A percentile compares a stretch with the other conserved stretches of the same genome.
phyloP scores from a whole-genome alignment of 2,888 invertebrate genomes.

The Dasypolia templi region DNA sequence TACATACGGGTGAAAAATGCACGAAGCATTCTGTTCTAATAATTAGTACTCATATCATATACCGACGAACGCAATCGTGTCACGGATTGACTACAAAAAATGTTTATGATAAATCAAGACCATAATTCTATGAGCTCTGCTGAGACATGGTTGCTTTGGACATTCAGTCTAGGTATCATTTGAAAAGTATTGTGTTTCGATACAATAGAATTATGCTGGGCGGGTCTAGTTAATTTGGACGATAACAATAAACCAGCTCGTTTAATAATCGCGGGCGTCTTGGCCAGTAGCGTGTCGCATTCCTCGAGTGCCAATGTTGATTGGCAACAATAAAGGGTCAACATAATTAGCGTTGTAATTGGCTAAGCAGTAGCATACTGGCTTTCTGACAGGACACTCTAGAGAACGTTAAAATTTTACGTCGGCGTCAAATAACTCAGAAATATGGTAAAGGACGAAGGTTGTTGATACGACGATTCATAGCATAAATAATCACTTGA shows the following conservation, averaged over 20 bases:
- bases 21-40: constrained; percentile 46
- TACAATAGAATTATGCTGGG: constrained; percentile 41
- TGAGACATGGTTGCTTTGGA: constrained; percentile 44
- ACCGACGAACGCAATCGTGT: constrained; percentile 73
- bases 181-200: constrained; percentile 37
- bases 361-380: constrained; percentile 51
- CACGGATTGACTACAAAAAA: constrained; percentile 76
- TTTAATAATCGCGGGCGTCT: constrained; percentile 71
- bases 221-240: constrained; percentile 67
- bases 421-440: constrained; percentile 55
- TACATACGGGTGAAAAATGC: constrained; percentile 42
- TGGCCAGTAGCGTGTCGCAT: constrained; percentile 73
- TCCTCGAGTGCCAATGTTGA: constrained; percentile 76
- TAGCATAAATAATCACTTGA: neutral
- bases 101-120: constrained; percentile 67
- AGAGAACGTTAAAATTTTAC: constrained; percentile 55
- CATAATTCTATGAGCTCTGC: constrained; percentile 56
- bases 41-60: constrained; percentile 67
- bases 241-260: constrained; percentile 69
- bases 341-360: constrained; percentile 73
- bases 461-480: constrained; percentile 5
- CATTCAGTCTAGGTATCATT: constrained; percentile 44
- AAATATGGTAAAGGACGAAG: constrained; percentile 26
- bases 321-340: constrained; percentile 80
- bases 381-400: constrained; percentile 32